Percentiles rank a stretch among this genome's conserved stretches.
Conservation (phyloP, 2,797 vertebrate species). For the Uromys caudimaculatus region DNA sequence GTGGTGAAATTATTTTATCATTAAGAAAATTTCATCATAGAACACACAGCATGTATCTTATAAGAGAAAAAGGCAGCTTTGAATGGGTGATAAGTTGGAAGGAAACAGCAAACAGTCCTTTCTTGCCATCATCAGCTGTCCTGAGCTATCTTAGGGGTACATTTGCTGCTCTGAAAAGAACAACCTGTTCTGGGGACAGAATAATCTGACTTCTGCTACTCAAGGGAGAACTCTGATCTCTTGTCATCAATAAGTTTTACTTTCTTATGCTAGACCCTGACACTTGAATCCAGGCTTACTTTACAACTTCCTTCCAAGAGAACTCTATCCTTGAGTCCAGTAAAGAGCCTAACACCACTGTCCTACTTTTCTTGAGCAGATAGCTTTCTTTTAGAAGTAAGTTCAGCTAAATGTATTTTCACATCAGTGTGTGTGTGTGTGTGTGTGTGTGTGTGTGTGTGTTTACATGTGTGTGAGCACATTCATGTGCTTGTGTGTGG, state of each 20-base stretch:
- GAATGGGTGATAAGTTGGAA: background rate
- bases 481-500: too few species aligned
- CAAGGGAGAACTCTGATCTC: background rate
- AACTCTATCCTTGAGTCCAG: background rate
- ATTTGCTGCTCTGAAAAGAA: background rate
- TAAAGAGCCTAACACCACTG: background rate
- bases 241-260: background rate
- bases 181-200: background rate
- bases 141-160: background rate
- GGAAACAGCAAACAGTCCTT: background rate
- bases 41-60: background rate
- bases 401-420: background rate
- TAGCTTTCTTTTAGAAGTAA: constrained; percentile 37
- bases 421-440: background rate
- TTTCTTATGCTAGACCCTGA: background rate
- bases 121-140: background rate
- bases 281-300: background rate
- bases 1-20: background rate
- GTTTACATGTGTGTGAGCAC: background rate
- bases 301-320: background rate
- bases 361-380: background rate
- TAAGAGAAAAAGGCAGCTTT: background rate
- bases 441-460: background rate
- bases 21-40: background rate
- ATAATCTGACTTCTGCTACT: background rate